These are phyloP conservation scores for Carlito syrichta DNA, from an alignment of 2,113 vertebrate species.

Conservation along the genomic window DNA sequence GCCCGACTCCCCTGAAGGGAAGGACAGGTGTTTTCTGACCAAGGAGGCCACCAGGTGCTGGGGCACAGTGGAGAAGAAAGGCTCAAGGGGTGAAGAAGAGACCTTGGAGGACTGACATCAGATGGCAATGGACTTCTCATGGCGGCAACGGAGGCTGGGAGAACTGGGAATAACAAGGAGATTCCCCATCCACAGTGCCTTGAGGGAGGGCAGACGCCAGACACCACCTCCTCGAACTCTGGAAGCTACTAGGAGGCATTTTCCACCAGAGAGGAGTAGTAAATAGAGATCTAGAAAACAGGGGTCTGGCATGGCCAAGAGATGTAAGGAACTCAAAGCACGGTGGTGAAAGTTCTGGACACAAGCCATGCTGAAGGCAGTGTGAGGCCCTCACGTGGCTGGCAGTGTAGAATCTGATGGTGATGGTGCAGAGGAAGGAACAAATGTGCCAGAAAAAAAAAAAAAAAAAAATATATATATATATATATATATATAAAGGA, in stretches of 20 bases:
- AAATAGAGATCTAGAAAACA: background rate
- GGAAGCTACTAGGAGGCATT: background rate
- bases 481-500: too few species aligned
- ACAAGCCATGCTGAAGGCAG: accelerated
- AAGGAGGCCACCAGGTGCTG: accelerated
- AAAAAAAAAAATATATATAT: too few species aligned
- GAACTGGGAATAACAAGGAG: background rate
- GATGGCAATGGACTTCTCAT: accelerated
- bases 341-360: background rate
- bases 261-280: background rate
- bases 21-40: background rate
- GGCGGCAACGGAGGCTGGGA: accelerated
- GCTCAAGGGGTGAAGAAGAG: background rate
- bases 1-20: background rate
- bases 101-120: background rate
- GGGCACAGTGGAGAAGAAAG: accelerated
- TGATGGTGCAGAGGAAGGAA: too few species aligned
- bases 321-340: too few species aligned
- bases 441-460: background rate
- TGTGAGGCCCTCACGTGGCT: background rate
- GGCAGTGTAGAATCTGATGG: too few species aligned
- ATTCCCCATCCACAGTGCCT: background rate
- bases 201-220: background rate
- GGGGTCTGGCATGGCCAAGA: background rate
- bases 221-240: background rate